A percentile compares a stretch with the other conserved stretches of the same genome.
These are phyloP conservation scores for Anagyrus pseudococci DNA, from an alignment of 2,888 invertebrate genomes.

Conservation along the genomic window DNA sequence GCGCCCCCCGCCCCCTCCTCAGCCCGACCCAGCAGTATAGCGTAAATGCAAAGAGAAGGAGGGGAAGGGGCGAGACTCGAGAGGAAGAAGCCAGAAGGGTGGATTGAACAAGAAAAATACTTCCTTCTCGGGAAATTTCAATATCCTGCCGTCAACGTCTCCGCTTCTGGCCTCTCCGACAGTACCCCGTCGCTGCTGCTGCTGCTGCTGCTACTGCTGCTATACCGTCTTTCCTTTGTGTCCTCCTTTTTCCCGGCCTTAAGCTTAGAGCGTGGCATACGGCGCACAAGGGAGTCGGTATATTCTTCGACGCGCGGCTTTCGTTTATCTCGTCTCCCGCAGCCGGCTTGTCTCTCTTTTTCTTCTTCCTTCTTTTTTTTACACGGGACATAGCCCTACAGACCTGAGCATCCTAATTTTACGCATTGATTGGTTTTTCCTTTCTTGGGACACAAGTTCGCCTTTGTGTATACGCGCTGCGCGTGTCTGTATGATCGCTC, in stretches of 20 bases:
- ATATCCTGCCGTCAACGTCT: constrained; percentile 29
- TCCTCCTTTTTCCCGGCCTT: not conserved
- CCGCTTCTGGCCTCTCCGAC: constrained; percentile 14
- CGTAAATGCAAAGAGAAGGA: no score
- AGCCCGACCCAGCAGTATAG: no score
- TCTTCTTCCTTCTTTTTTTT: not conserved
- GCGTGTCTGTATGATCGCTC: no score
- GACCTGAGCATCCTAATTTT: not conserved
- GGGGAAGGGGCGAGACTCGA: constrained; percentile 8
- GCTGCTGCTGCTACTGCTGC: constrained; percentile 1
- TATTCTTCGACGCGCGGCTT: not conserved
- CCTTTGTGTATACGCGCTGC: no score
- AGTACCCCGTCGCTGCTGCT: not conserved
- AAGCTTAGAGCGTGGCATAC: not conserved
- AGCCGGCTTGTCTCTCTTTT: no score
- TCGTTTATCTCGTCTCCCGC: not conserved
- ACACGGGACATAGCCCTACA: not conserved
- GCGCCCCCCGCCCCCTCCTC: no score
- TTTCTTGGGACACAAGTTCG: not conserved
- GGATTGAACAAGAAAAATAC: constrained; percentile 33
- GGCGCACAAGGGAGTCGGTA: no score
- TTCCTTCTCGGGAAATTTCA: constrained; percentile 33
- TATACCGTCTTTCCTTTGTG: not conserved
- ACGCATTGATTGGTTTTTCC: not conserved
- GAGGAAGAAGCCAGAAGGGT: constrained; percentile 7